These are phyloP conservation scores for Tachysurus fulvidraco DNA, from an alignment of 2,113 vertebrate species.

Conservation along the genomic window DNA sequence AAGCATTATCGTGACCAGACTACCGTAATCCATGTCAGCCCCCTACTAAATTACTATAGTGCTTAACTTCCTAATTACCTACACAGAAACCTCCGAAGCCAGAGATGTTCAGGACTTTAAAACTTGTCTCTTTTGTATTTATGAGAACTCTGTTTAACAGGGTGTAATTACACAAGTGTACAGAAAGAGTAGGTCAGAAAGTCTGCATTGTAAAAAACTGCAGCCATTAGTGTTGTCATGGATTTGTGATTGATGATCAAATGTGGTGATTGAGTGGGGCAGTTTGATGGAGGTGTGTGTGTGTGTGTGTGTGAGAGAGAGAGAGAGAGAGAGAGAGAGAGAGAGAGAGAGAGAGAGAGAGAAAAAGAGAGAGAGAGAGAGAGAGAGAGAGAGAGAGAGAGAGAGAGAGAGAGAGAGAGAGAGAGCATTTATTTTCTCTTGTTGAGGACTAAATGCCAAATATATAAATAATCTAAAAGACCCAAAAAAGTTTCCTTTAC, in stretches of 20 bases:
- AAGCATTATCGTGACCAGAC: conserved; percentile 47
- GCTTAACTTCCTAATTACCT: conserved; percentile 46
- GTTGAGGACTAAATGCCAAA: conserved; percentile 1
- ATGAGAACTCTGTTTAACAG: conserved; percentile 26
- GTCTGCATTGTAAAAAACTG: conserved; percentile 5
- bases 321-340: too few species aligned
- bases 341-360: too few species aligned
- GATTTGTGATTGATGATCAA: neutral
- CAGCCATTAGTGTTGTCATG: neutral
- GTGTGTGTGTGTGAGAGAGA: neutral
- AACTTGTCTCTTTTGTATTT: conserved; percentile 35
- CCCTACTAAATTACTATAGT: conserved; percentile 45
- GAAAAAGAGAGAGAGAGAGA: too few species aligned
- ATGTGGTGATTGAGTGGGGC: neutral
- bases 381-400: too few species aligned
- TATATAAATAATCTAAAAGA: neutral
- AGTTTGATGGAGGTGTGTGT: neutral
- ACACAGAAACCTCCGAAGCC: conserved; percentile 12
- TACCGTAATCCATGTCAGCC: conserved; percentile 45
- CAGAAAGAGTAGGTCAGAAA: neutral
- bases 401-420: too few species aligned
- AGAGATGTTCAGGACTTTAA: conserved; percentile 22
- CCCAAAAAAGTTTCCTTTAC: neutral
- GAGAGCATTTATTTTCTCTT: neutral
- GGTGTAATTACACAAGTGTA: conserved; percentile 24